phyloP scores from a whole-genome alignment of 2,113 vertebrate species.

The Stercorarius parasiticus region DNA sequence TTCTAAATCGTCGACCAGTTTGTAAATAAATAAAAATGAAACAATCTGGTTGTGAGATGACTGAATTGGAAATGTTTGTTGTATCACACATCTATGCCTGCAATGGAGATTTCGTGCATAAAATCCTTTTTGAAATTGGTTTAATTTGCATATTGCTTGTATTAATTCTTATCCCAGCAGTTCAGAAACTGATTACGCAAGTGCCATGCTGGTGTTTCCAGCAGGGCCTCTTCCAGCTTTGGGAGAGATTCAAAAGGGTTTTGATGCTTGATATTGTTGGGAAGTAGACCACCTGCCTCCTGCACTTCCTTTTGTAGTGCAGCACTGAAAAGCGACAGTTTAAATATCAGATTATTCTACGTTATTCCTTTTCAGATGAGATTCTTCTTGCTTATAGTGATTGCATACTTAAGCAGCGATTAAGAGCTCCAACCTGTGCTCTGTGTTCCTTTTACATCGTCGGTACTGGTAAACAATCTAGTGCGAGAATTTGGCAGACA shows the following conservation, averaged over 20 bases:
- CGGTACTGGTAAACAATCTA: background rate
- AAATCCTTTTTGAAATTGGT: background rate
- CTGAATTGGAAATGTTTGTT: background rate
- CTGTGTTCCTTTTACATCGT: background rate
- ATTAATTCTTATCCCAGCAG: background rate
- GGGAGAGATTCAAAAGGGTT: background rate
- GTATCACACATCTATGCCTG: background rate
- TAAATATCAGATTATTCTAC: background rate
- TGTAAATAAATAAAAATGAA: background rate
- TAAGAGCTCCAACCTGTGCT: background rate
- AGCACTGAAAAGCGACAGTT: background rate
- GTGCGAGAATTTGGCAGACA: background rate
- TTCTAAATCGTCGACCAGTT: background rate
- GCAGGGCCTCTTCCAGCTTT: background rate
- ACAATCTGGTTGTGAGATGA: background rate
- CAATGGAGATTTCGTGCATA: background rate
- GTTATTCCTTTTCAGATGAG: background rate
- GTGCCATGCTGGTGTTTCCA: background rate
- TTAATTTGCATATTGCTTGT: background rate
- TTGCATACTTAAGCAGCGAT: background rate
- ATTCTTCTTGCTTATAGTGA: background rate
- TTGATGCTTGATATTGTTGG: background rate
- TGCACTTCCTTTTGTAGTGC: background rate
- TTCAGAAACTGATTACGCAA: background rate
- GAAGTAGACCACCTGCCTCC: background rate